Percentiles rank a stretch among this genome's conserved stretches.
These are phyloP conservation scores for Oligia latruncula DNA, from an alignment of 2,888 invertebrate genomes.

Conservation along the genomic window DNA sequence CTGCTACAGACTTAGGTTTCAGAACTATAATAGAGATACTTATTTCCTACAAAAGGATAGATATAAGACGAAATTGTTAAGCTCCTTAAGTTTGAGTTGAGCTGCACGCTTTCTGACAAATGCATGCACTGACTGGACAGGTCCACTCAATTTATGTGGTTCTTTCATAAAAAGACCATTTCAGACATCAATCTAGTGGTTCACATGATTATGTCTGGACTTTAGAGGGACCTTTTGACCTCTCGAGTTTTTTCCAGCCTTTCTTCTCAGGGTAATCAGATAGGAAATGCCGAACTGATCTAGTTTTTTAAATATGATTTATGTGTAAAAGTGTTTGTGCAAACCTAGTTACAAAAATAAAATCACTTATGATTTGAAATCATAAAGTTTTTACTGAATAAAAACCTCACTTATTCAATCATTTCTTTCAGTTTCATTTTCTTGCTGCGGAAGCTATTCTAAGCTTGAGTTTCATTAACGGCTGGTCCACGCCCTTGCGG, in stretches of 20 bases:
- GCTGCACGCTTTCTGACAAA: neutral
- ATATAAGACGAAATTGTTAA: neutral
- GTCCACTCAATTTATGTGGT: neutral
- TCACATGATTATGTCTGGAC: neutral
- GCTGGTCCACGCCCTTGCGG: constrained; percentile 77
- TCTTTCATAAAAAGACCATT: neutral
- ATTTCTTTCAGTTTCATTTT: constrained; percentile 75
- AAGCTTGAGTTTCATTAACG: constrained; percentile 74
- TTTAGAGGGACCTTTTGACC: neutral
- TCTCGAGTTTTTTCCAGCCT: neutral
- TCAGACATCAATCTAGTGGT: neutral
- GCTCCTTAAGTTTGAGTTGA: neutral
- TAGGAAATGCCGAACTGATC: neutral
- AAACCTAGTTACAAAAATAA: neutral
- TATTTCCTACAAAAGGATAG: neutral
- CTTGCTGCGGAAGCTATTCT: constrained; percentile 78
- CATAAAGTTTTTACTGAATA: neutral
- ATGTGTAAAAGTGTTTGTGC: neutral
- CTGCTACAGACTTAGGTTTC: neutral
- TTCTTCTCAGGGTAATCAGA: neutral
- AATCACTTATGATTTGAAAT: neutral
- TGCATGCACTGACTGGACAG: neutral
- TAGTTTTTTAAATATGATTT: neutral
- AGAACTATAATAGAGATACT: neutral
- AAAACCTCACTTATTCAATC: neutral